These are phyloP conservation scores for Pseudochirops cupreus DNA, from an alignment of 2,797 vertebrate genomes.

Conservation along the genomic window DNA sequence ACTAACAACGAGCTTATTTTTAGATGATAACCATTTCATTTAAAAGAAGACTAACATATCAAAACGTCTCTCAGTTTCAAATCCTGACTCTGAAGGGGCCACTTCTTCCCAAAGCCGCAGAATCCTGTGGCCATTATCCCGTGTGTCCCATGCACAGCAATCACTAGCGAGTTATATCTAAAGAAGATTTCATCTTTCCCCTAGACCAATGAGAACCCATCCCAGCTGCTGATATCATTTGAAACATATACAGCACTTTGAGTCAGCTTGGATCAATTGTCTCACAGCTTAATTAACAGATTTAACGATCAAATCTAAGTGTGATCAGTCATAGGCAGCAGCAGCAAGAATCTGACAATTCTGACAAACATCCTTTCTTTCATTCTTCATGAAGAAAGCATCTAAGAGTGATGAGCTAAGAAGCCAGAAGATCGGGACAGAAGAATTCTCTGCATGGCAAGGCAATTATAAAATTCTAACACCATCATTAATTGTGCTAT, in stretches of 20 bases:
- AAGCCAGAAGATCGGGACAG: slow-evolving; percentile 27
- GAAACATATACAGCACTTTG: not conserved
- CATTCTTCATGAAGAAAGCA: slow-evolving; percentile 24
- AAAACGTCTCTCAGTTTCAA: slow-evolving; percentile 30
- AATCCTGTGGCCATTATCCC: slow-evolving; percentile 21
- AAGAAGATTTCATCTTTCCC: slow-evolving; percentile 39
- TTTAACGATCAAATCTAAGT: slow-evolving; percentile 34
- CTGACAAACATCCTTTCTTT: slow-evolving; percentile 37
- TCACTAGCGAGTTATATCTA: slow-evolving; percentile 25
- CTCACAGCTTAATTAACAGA: not conserved
- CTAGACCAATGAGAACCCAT: not conserved
- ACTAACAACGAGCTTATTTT: slow-evolving; percentile 10
- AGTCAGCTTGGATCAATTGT: not conserved
- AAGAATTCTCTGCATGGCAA: slow-evolving; percentile 2
- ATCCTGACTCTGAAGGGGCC: slow-evolving; percentile 41
- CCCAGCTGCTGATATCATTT: not conserved
- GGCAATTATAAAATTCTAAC: slow-evolving; percentile 36
- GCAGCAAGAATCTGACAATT: not conserved
- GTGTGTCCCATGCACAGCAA: slow-evolving; percentile 19
- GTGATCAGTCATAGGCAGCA: not conserved
- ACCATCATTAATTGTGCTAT: not conserved
- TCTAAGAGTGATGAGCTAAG: slow-evolving; percentile 30
- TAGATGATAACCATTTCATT: slow-evolving; percentile 18
- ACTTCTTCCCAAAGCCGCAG: slow-evolving; percentile 35
- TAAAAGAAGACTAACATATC: slow-evolving; percentile 40